Conservation (phyloP, 2,113 vertebrate species). For the Paralichthys olivaceus region DNA sequence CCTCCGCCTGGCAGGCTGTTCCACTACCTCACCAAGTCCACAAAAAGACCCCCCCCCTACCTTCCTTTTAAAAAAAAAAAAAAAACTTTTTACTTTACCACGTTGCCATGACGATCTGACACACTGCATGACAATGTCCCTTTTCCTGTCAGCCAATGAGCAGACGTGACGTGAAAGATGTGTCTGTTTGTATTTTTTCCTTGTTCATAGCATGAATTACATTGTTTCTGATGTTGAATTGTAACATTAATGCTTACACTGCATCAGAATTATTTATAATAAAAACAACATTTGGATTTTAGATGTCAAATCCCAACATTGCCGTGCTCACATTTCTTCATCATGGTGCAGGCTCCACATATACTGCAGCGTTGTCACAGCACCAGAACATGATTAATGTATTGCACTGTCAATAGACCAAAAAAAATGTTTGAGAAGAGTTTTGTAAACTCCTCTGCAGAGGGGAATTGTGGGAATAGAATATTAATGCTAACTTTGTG, state of each 20-base stretch:
- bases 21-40: slow-evolving; percentile 59
- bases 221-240: slow-evolving; percentile 2
- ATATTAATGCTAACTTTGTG: slow-evolving; percentile 69
- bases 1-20: slow-evolving; percentile 54
- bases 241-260: slow-evolving; percentile 11
- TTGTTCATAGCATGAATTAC: background rate
- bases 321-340: slow-evolving; percentile 11
- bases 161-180: slow-evolving; percentile 34
- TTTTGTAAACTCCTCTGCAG: slow-evolving; percentile 42
- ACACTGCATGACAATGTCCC: slow-evolving; percentile 59
- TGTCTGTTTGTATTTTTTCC: slow-evolving; percentile 24
- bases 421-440: slow-evolving; percentile 40
- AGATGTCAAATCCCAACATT: slow-evolving; percentile 39
- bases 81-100: slow-evolving; percentile 33
- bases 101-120: slow-evolving; percentile 73
- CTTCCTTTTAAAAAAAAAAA: background rate
- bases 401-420: slow-evolving; percentile 16
- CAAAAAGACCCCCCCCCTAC: slow-evolving; percentile 41
- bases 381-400: slow-evolving; percentile 11
- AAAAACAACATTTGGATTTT: slow-evolving; percentile 39
- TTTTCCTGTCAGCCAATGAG: slow-evolving; percentile 19
- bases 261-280: slow-evolving; percentile 15
- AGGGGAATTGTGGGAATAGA: slow-evolving; percentile 49
- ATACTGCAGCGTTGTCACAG: background rate
- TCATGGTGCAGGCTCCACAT: slow-evolving; percentile 2